phyloP scores from a whole-genome alignment of 2,797 vertebrate species.

The Esox lucius region DNA sequence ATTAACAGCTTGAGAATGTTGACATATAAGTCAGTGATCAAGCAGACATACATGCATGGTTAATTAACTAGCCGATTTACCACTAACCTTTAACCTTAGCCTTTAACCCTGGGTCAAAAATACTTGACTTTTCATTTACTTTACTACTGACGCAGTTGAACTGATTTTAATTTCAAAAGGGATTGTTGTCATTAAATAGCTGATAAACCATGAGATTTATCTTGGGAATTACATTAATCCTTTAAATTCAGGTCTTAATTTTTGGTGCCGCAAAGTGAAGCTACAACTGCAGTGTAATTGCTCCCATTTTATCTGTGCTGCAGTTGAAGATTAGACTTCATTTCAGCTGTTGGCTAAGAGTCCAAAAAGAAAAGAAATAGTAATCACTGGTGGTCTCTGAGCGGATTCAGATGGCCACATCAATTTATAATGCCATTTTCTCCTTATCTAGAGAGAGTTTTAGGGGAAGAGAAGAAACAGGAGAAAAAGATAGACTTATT shows the following conservation, averaged over 20 bases:
- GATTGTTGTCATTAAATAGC: neutral
- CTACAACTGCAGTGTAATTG: conserved; percentile 8
- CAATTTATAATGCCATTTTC: neutral
- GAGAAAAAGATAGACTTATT: neutral
- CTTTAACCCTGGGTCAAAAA: too few relatives aligned
- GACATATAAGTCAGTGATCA: neutral
- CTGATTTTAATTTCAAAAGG: neutral
- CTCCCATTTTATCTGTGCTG: neutral
- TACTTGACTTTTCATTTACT: conserved; percentile 5
- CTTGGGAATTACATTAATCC: conserved; percentile 10
- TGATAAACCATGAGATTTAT: conserved; percentile 1
- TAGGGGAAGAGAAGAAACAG: neutral
- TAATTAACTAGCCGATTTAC: neutral
- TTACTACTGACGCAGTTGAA: conserved; percentile 3
- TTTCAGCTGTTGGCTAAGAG: neutral
- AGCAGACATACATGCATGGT: neutral
- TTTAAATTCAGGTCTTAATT: conserved; percentile 21
- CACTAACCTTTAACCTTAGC: neutral
- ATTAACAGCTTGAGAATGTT: neutral
- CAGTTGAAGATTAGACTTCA: conserved; percentile 1
- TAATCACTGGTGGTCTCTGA: neutral
- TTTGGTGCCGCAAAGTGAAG: conserved; percentile 3
- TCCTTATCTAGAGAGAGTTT: neutral
- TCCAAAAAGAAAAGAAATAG: neutral
- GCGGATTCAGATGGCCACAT: neutral